Evolutionary conservation across 2,888 invertebrate genomes (phyloP), one percentile per base, ranked within the genome.

Genomic region (Andrena camellia): DNA sequence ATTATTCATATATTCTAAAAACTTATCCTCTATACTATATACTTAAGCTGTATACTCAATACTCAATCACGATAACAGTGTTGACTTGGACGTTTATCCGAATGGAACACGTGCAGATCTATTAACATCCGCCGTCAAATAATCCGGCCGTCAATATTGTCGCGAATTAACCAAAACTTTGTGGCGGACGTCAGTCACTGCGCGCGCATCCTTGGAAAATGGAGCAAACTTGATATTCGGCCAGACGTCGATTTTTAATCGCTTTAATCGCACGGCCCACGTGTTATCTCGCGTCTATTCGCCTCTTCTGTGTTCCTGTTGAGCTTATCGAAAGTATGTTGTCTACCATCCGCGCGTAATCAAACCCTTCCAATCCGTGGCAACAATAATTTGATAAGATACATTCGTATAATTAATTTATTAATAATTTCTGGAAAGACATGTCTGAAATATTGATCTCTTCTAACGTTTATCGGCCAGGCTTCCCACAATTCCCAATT

Each of bases 231-330:
- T 64, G 71, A 79, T 84, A 76, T 50, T 63, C 42, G 29, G 31
- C 6, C 48, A 62, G 57, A 60, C 60, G 83, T 67, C 60, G n/a
- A 71, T 71, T 83, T 82, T 83, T 68, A 79, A 81, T 78, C 67
- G 67, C 57, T 66, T 72, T 54, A 83, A 84, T 84, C 80, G 20
- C 29, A 1, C 71, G n/a, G 35, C 54, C 72, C 66, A 75, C 75
- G 70, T 70, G 75, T 69, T 83, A 83, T 76, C 76, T 20, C 20
- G 17, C 35, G 3, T 23, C 33, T 35, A 23, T 35, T 50, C 31
- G 42, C 5, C 33, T 33, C 69, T 54, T n/a, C 29, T 31, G 20
- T 31, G 54, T 48, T 48, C 64, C 67, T 66, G 57, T 59, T 42
- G 13, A 4, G 54, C 48, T 66, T 68, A 29, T 59, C 59, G 35